Evolutionary conservation across 2,888 invertebrate species (phyloP).

Genomic region (Melipona beecheii): DNA sequence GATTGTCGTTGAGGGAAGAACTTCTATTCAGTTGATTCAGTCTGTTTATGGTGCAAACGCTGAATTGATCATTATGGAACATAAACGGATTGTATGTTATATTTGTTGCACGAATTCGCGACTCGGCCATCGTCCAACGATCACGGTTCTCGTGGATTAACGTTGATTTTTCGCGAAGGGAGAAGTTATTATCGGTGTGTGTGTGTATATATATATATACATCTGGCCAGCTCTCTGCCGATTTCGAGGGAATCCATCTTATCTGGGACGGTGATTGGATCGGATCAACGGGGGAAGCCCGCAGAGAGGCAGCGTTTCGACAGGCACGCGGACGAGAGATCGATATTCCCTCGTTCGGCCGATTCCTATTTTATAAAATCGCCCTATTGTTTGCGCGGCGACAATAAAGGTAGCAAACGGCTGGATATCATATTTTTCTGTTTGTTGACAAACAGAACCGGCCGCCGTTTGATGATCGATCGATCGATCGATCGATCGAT

Average conservation of each 20-base stretch:
- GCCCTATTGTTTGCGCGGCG: conserved; percentile 29
- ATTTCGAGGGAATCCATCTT: background rate
- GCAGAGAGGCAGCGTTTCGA: background rate
- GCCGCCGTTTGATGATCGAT: conserved; percentile 8
- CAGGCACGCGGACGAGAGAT: background rate
- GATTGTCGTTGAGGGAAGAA: too few relatives aligned
- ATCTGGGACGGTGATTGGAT: background rate
- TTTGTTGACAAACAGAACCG: conserved; percentile 26
- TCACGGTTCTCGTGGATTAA: background rate
- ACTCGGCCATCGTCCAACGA: too few relatives aligned
- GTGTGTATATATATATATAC: background rate
- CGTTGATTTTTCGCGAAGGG: background rate
- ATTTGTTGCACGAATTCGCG: background rate
- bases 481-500: background rate
- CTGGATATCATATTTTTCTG: conserved; percentile 32
- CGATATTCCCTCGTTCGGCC: conserved; percentile 19
- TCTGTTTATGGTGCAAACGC: too few relatives aligned
- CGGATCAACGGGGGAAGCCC: background rate
- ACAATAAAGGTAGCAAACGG: conserved; percentile 29
- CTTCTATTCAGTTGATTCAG: too few relatives aligned
- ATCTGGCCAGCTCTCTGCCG: background rate
- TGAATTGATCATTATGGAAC: too few relatives aligned
- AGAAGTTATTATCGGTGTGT: background rate
- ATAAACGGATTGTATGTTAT: background rate
- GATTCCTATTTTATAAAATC: conserved; percentile 38